Evolutionary conservation across 2,113 vertebrate species (phyloP).

Genomic region (Serilophus lunatus): DNA sequence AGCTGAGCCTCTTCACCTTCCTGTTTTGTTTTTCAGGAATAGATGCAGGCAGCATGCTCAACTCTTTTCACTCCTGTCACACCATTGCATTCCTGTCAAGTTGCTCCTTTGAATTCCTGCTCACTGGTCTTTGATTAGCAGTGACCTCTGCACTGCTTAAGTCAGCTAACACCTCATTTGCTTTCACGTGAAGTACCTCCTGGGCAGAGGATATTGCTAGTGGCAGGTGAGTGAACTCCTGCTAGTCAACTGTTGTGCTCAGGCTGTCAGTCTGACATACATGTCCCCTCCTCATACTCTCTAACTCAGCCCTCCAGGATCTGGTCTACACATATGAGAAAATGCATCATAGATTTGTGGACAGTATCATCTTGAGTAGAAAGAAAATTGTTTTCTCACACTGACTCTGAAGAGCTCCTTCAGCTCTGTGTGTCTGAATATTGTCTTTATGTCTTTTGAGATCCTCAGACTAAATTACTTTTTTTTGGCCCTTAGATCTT

Average conservation of each 20-base stretch:
- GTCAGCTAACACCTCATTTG: conserved; percentile 53
- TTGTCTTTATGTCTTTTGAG: background rate
- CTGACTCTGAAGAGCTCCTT: background rate
- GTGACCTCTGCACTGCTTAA: conserved; percentile 39
- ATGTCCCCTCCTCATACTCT: background rate
- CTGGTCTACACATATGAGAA: background rate
- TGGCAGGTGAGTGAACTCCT: conserved; percentile 4
- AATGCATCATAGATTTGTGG: background rate
- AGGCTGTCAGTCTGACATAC: background rate
- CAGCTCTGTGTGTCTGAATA: background rate
- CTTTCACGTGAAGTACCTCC: conserved; percentile 47
- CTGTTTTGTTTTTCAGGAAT: background rate
- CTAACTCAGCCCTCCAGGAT: background rate
- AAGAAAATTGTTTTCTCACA: background rate
- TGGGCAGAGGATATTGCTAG: background rate
- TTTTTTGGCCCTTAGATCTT: background rate
- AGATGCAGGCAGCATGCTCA: background rate
- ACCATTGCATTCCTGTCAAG: conserved; percentile 32
- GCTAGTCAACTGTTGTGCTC: background rate
- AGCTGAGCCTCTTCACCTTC: conserved; percentile 20
- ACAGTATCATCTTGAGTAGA: background rate
- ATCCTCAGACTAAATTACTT: background rate
- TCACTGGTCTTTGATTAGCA: conserved; percentile 39
- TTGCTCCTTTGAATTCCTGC: conserved; percentile 36
- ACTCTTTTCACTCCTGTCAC: background rate